These are phyloP conservation scores for Brachypterus glaber DNA, from an alignment of 2,888 invertebrate species.

Conservation along the genomic window DNA sequence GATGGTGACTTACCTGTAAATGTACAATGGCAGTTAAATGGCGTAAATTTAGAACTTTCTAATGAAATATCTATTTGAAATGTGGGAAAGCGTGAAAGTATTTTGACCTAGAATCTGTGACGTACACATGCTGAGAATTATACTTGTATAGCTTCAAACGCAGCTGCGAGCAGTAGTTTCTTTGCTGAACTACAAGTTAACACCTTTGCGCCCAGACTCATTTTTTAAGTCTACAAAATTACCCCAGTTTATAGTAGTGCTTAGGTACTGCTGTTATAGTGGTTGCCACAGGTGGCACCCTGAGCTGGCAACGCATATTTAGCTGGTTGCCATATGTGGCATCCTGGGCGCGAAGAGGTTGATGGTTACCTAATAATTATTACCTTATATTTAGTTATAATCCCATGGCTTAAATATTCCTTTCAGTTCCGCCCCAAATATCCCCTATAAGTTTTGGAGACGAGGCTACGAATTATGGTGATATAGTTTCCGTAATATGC, in stretches of 20 bases:
- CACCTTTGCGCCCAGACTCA: constrained; percentile 54
- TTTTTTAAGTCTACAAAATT: too few species aligned
- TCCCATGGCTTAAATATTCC: too few species aligned
- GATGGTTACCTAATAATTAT: constrained; percentile 50
- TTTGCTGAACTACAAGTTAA: constrained; percentile 45
- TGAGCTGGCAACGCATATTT: too few species aligned
- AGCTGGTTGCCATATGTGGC: too few species aligned
- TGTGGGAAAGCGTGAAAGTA: constrained; percentile 48
- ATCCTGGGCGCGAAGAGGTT: constrained; percentile 63
- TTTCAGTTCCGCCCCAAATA: constrained; percentile 28
- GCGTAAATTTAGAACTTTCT: constrained; percentile 34
- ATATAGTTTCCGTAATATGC: constrained; percentile 57
- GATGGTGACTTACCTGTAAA: constrained; percentile 63
- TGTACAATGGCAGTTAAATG: constrained; percentile 59
- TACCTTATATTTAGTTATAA: constrained; percentile 45
- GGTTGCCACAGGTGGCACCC: too few species aligned
- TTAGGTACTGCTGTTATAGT: too few species aligned
- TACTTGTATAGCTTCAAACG: constrained; percentile 46
- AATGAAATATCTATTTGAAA: constrained; percentile 30
- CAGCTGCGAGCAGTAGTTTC: constrained; percentile 43
- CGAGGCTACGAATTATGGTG: constrained; percentile 55
- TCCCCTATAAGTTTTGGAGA: constrained; percentile 47
- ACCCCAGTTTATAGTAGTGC: too few species aligned
- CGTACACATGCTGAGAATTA: constrained; percentile 48
- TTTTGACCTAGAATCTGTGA: constrained; percentile 50